A percentile compares a stretch with the other conserved stretches of the same genome.
These are phyloP conservation scores for Caenorhabditis sp. DNA, from an alignment of 2,888 invertebrate species.

Conservation along the genomic window DNA sequence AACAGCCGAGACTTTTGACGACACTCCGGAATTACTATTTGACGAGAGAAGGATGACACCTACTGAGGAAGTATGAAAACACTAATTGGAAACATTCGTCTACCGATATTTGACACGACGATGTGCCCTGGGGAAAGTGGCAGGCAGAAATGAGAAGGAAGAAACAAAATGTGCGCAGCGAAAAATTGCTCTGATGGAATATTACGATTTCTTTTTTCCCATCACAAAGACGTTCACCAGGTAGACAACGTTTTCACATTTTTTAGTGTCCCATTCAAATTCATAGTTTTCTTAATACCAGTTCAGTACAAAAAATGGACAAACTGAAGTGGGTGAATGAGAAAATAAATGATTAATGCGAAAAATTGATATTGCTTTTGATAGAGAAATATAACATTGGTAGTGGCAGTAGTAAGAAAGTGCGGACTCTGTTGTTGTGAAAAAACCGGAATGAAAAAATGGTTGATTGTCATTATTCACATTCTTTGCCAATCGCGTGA, in stretches of 20 bases:
- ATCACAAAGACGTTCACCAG: neutral
- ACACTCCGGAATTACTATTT: slow-evolving; percentile 18
- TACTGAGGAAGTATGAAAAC: slow-evolving; percentile 16
- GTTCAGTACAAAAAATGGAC: neutral
- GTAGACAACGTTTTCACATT: slow-evolving; percentile 3
- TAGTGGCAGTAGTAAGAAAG: too few relatives aligned
- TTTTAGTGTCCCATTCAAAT: slow-evolving; percentile 35
- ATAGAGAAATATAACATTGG: too few relatives aligned
- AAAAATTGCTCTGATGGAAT: slow-evolving; percentile 27
- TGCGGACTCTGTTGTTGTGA: too few relatives aligned
- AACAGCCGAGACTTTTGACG: slow-evolving; percentile 30
- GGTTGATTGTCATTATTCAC: neutral
- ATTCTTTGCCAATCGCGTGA: neutral
- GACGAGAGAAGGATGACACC: slow-evolving; percentile 29
- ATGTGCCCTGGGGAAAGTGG: neutral
- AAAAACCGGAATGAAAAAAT: slow-evolving; percentile 12
- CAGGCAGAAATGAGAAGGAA: slow-evolving; percentile 1
- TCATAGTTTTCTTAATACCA: slow-evolving; percentile 16
- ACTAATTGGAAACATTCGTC: slow-evolving; percentile 48
- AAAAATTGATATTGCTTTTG: too few relatives aligned
- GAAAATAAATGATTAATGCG: slow-evolving; percentile 8
- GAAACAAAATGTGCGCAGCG: neutral
- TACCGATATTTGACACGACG: slow-evolving; percentile 28
- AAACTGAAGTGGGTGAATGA: neutral
- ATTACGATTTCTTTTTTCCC: slow-evolving; percentile 24